A percentile compares a stretch with the other conserved stretches of the same genome.
phyloP scores from a whole-genome alignment of 2,113 vertebrate species.

The Cnemophilus loriae region DNA sequence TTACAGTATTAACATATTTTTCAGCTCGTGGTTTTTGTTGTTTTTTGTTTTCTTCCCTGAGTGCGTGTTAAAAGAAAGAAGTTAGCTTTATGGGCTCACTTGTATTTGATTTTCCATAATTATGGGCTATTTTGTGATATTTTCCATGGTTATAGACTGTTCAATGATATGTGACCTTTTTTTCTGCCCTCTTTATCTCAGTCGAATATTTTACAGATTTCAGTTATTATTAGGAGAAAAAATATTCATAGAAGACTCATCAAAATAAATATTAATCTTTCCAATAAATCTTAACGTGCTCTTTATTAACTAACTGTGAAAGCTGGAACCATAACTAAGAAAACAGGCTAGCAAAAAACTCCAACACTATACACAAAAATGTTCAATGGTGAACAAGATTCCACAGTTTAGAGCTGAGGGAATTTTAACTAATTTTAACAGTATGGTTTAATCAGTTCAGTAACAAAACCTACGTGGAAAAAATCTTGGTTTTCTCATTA shows the following conservation, averaged over 20 bases:
- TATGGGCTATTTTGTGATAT: not conserved
- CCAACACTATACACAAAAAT: not conserved
- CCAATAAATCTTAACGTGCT: not conserved
- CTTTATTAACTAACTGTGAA: not conserved
- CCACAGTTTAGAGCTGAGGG: not conserved
- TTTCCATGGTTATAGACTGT: not conserved
- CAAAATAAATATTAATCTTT: not conserved
- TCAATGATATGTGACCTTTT: not conserved
- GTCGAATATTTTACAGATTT: not conserved
- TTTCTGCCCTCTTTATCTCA: not conserved
- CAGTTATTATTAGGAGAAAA: not conserved
- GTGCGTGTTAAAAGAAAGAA: not conserved
- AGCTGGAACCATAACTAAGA: not conserved
- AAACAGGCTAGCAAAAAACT: not conserved
- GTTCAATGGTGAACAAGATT: not conserved
- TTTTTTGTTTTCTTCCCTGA: not conserved
- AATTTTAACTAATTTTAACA: not conserved
- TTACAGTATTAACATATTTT: not conserved
- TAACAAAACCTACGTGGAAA: not conserved
- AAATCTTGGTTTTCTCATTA: not conserved
- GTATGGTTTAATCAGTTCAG: not conserved
- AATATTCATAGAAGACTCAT: not conserved
- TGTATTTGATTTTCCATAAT: slow-evolving; percentile 23
- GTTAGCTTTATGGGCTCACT: not conserved
- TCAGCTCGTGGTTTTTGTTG: not conserved